Evolutionary conservation across 2,113 vertebrate genomes (phyloP), one percentile per base, ranked within the genome.

Genomic region (Muntiacus muntjak): DNA sequence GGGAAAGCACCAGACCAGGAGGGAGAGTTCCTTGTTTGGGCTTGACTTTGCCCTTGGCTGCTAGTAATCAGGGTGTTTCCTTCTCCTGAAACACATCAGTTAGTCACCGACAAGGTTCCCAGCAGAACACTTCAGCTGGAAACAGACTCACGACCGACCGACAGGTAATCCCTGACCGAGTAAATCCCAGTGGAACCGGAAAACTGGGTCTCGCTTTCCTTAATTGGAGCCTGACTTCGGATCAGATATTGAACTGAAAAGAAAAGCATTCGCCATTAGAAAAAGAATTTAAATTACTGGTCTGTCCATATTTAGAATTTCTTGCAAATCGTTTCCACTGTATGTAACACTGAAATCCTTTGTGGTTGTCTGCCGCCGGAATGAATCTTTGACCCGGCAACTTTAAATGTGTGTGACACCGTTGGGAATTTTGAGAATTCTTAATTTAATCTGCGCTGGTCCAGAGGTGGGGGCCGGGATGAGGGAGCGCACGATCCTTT

Each of bases 311-410:
- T 98, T 98, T 97, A 96, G 94, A 93, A 54, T 98, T 97, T 97
- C 83, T 97, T 83, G 86, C 93, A 82, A 82, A 6, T 94, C 82
- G 92, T 88, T 94, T 96, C 88, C 94, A 97, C 97, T 92, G 96
- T 97, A 87, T 90, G 10, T 97, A 97, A 97, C 94, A 95, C 60
- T 97, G 98, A 98, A 98, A 97, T 98, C 98, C 97, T 98, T 98
- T 96, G 98, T 98, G 97, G 98, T 98, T 98, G 98, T 97, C 97
- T 97, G 97, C 98, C 89, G 55, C 88, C 97, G 58, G 96, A 98
- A 94, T 57, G 71, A 95, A 97, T 98, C 95, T 98, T 98, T 97
- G 97, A 94, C 98, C 97, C 12, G 64, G 94, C 96, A 94, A 92
- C 89, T 98, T 96, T 98, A 98, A 98, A 95, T 97, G 97, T 90